Evolutionary conservation across 2,888 invertebrate genomes (phyloP).

Genomic region (Candidula unifasciata): DNA sequence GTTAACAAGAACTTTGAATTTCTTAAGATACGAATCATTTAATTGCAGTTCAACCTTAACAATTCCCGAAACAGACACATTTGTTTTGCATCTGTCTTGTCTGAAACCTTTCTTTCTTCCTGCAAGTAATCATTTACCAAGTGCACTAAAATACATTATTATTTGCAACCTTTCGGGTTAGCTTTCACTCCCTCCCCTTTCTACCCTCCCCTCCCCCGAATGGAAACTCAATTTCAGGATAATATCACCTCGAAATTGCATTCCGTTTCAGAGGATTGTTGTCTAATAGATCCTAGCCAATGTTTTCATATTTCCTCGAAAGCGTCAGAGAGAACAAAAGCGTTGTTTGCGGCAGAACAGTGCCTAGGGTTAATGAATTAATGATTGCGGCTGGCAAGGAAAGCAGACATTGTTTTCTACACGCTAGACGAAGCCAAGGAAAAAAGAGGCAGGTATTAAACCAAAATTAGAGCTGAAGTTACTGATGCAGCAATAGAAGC

Average conservation of each 20-base stretch:
- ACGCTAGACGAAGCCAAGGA: no score
- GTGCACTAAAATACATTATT: not conserved
- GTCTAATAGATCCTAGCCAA: not conserved
- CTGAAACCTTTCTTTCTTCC: not conserved
- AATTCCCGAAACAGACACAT: not conserved
- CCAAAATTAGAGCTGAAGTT: no score
- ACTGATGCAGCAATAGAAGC: no score
- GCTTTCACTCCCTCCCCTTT: not conserved
- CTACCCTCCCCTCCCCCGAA: no score
- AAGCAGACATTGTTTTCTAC: no score
- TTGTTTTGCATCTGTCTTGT: conserved; percentile 2
- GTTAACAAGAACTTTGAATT: not conserved
- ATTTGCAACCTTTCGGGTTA: not conserved
- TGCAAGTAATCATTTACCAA: not conserved
- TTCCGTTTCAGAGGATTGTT: not conserved
- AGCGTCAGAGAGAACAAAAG: not conserved
- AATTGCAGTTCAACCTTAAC: not conserved
- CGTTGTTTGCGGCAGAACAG: no score
- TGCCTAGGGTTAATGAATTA: not conserved
- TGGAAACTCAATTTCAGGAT: not conserved
- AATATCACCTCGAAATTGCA: not conserved
- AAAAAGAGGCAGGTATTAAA: no score
- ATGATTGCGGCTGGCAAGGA: not conserved
- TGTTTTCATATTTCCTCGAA: not conserved
- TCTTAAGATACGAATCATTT: not conserved